A percentile compares a stretch with the other conserved stretches of the same genome.
Evolutionary conservation across 1,140 invertebrate genomes (phyloP).

Genomic region (Ptiloglossa arizonensis): DNA sequence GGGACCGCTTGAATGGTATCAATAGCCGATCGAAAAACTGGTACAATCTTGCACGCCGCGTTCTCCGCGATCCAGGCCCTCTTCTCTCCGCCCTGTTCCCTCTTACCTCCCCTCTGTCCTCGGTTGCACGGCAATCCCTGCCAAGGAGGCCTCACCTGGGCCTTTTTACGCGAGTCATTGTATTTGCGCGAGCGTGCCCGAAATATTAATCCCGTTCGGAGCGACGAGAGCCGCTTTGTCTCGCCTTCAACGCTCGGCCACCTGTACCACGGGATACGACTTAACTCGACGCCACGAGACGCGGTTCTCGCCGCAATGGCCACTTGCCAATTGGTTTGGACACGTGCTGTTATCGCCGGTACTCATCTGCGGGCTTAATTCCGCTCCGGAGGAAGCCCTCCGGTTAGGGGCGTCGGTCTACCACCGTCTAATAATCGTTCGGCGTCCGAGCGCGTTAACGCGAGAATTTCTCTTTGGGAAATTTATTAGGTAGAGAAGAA

Average conservation of each 20-base stretch:
- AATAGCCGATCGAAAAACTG: conserved; percentile 78
- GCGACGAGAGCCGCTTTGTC: neutral
- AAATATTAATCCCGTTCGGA: conserved; percentile 72
- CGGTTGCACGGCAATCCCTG: conserved; percentile 37
- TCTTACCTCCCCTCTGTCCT: conserved; percentile 6
- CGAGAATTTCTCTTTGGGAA: no score
- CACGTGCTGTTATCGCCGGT: neutral
- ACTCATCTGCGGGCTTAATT: conserved; percentile 1
- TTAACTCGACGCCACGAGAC: conserved; percentile 13
- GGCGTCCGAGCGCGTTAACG: no score
- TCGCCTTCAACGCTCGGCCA: conserved; percentile 27
- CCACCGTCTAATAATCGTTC: no score
- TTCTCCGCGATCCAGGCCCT: conserved; percentile 49
- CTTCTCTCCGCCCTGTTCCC: neutral
- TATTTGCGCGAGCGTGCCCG: conserved; percentile 75
- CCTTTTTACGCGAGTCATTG: conserved; percentile 75
- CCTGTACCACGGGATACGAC: conserved; percentile 40
- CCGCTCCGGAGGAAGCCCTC: neutral
- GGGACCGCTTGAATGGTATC: conserved; percentile 70
- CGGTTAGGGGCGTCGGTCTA: neutral
- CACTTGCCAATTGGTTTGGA: conserved; percentile 29
- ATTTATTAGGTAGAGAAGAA: no score
- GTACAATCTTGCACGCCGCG: conserved; percentile 76
- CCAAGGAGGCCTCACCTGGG: conserved; percentile 68
- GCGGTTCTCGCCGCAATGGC: neutral